Percentiles rank a stretch among this genome's conserved stretches.
phyloP scores from a whole-genome alignment of 2,797 vertebrate species.

The Coracias cyanogaster region DNA sequence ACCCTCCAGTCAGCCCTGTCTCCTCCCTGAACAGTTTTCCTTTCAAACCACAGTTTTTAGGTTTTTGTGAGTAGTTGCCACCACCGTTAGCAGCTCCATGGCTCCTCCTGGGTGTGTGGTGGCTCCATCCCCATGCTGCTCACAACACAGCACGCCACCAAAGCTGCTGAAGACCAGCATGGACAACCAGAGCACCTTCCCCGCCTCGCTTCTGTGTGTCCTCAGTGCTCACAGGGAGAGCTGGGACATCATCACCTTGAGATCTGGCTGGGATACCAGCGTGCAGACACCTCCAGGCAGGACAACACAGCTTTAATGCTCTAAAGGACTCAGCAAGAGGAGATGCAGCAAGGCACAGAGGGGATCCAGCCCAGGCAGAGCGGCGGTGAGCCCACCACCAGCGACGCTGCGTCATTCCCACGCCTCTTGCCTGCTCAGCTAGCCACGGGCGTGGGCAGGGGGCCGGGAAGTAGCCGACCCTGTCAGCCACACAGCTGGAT shows the following conservation, averaged over 20 bases:
- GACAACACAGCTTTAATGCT: constrained; percentile 11
- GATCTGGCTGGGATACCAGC: background rate
- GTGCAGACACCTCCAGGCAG: background rate
- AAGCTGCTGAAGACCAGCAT: accelerated
- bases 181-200: background rate
- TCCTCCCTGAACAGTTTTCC: background rate
- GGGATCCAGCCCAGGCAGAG: background rate
- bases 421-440: background rate
- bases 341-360: background rate
- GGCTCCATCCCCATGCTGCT: background rate
- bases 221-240: background rate
- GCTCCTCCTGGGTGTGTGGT: background rate
- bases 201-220: background rate
- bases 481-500: background rate
- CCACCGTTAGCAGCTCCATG: background rate
- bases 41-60: background rate
- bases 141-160: background rate
- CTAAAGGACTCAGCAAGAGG: background rate
- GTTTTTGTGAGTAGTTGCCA: background rate
- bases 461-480: accelerated
- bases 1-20: accelerated
- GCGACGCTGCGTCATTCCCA: accelerated
- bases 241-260: accelerated
- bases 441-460: background rate
- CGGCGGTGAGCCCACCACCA: background rate